Conservation (phyloP, 1,140 invertebrate species). For the Drepana arcuata region DNA sequence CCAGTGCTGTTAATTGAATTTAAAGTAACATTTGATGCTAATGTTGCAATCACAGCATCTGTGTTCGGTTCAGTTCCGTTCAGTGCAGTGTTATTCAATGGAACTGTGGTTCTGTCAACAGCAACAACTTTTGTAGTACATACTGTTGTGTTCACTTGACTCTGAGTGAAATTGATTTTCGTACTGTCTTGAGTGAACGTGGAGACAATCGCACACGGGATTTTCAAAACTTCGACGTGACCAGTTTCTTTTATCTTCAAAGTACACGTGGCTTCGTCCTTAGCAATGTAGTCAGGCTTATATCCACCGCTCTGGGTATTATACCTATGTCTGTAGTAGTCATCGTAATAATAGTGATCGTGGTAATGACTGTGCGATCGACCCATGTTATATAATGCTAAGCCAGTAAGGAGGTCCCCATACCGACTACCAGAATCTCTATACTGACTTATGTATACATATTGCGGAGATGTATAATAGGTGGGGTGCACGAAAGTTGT, state of each 20-base stretch:
- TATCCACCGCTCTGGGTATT: constrained; percentile 4
- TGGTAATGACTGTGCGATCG: constrained; percentile 41
- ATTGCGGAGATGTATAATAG: constrained; percentile 45
- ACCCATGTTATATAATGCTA: constrained; percentile 56
- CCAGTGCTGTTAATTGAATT: too few species aligned
- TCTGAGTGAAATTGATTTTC: constrained; percentile 15
- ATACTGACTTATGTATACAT: constrained; percentile 50
- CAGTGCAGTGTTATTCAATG: too few species aligned
- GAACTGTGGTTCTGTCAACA: too few species aligned
- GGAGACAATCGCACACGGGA: constrained; percentile 61
- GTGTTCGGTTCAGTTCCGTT: too few species aligned
- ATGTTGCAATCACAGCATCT: too few species aligned
- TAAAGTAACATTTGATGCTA: too few species aligned
- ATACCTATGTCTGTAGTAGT: constrained; percentile 49
- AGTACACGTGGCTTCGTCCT: constrained; percentile 36
- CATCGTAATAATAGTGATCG: constrained; percentile 53
- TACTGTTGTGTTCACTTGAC: constrained; percentile 23
- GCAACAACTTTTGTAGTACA: constrained; percentile 26
- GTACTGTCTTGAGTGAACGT: constrained; percentile 47
- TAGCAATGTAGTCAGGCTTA: constrained; percentile 14
- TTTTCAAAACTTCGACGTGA: constrained; percentile 33
- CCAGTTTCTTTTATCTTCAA: constrained; percentile 46
- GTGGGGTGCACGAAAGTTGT: constrained; percentile 12
- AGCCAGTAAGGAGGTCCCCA: constrained; percentile 44
- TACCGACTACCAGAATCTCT: constrained; percentile 51